A percentile compares a stretch with the other conserved stretches of the same genome.
These are phyloP conservation scores for Poecilia gillii DNA, from an alignment of 2,797 vertebrate genomes.

Conservation along the genomic window DNA sequence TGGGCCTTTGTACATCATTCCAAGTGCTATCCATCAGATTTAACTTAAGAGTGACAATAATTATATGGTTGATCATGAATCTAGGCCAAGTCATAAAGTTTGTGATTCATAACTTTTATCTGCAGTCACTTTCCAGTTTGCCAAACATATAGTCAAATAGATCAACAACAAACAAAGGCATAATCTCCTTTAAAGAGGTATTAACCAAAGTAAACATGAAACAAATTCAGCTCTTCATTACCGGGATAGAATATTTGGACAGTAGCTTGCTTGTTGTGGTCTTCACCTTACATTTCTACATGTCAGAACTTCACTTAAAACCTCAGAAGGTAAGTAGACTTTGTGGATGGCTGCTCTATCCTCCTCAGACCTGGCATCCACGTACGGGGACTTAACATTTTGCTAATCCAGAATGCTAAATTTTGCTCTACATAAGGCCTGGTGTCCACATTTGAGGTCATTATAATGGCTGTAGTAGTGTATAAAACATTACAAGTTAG, in stretches of 20 bases:
- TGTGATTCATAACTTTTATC: background rate
- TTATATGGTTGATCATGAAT: background rate
- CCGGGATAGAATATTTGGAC: background rate
- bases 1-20: background rate
- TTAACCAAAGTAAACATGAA: background rate
- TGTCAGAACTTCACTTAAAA: background rate
- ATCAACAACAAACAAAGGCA: background rate
- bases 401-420: too few relatives aligned
- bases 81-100: background rate
- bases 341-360: background rate
- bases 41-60: constrained; percentile 3
- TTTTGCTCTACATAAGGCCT: too few relatives aligned
- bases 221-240: background rate
- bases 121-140: background rate
- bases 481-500: too few relatives aligned
- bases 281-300: background rate
- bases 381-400: too few relatives aligned
- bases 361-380: too few relatives aligned
- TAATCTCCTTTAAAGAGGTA: background rate
- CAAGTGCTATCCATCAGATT: background rate
- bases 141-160: background rate
- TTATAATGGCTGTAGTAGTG: too few relatives aligned
- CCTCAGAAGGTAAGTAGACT: background rate
- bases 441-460: too few relatives aligned
- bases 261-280: background rate